Percentiles rank a stretch among this genome's conserved stretches.
Evolutionary conservation across 1,140 invertebrate species (phyloP).

Genomic region (Penaeus chinensis): DNA sequence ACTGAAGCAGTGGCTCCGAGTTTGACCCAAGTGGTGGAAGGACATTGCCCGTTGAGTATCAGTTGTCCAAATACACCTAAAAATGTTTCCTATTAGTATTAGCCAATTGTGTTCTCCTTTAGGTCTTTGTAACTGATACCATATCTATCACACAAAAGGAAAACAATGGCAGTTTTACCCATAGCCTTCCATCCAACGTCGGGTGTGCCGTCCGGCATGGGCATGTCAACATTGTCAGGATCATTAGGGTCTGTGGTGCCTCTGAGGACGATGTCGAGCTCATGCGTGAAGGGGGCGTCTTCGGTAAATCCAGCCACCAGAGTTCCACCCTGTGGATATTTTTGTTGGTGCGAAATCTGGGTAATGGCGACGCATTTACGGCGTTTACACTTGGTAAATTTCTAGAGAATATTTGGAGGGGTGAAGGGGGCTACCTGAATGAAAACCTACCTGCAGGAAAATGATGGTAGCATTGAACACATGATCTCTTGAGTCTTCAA

Average conservation of each 20-base stretch:
- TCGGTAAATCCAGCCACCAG: constrained; percentile 36
- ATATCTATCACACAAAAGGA: no score
- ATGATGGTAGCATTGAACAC: constrained; percentile 49
- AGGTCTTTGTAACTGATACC: background rate
- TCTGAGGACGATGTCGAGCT: constrained; percentile 46
- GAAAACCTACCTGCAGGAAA: constrained; percentile 37
- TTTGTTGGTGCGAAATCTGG: no score
- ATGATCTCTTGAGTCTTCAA: constrained; percentile 52
- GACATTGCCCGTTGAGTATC: constrained; percentile 26
- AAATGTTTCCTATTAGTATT: background rate
- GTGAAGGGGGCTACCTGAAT: background rate
- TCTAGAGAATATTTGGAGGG: background rate
- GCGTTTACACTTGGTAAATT: no score
- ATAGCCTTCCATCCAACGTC: constrained; percentile 59
- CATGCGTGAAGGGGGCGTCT: constrained; percentile 43
- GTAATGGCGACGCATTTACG: no score
- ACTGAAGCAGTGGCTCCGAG: constrained; percentile 34
- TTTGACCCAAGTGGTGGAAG: constrained; percentile 29
- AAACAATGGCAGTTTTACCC: constrained; percentile 6
- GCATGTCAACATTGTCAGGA: constrained; percentile 46
- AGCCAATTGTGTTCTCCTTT: no score
- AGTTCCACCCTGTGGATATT: constrained; percentile 18
- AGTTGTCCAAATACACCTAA: constrained; percentile 55
- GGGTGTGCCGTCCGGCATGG: constrained; percentile 39
- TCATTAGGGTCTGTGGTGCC: constrained; percentile 42